Conservation (phyloP, 2,797 vertebrate species). For the Liparis tanakae region DNA sequence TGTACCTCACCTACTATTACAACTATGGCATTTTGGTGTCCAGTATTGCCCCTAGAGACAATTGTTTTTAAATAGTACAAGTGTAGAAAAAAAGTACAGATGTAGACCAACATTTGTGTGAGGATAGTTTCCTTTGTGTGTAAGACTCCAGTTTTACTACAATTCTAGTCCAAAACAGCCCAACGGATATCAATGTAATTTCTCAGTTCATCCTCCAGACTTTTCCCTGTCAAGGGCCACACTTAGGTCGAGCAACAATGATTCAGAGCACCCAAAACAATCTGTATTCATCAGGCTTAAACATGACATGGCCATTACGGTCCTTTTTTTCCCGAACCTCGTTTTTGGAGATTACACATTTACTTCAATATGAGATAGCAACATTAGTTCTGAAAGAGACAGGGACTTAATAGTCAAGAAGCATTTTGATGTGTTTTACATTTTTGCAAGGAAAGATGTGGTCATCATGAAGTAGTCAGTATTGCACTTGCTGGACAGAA, state of each 20-base stretch:
- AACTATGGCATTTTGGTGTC: neutral
- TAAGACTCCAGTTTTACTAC: neutral
- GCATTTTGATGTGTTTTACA: neutral
- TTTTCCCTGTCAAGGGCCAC: conserved; percentile 45
- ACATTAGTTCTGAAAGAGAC: conserved; percentile 13
- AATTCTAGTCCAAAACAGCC: conserved; percentile 18
- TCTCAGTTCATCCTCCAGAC: conserved; percentile 42
- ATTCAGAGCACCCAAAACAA: conserved; percentile 48
- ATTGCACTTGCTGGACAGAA: conserved; percentile 15
- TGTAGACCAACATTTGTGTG: neutral
- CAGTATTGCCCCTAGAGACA: neutral
- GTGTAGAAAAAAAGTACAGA: neutral
- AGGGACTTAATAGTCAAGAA: conserved; percentile 3
- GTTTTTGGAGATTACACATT: conserved; percentile 22
- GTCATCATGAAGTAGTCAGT: conserved; percentile 16
- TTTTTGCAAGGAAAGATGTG: neutral
- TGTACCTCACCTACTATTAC: neutral
- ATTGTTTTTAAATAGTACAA: neutral
- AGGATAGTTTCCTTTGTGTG: neutral
- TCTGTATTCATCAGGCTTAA: conserved; percentile 47
- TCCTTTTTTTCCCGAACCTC: neutral
- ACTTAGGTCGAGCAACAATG: conserved; percentile 45
- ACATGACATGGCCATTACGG: conserved; percentile 26
- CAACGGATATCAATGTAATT: conserved; percentile 38
- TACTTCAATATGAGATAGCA: conserved; percentile 21